phyloP scores from a whole-genome alignment of 2,888 invertebrate species.

The Torymus texanus region DNA sequence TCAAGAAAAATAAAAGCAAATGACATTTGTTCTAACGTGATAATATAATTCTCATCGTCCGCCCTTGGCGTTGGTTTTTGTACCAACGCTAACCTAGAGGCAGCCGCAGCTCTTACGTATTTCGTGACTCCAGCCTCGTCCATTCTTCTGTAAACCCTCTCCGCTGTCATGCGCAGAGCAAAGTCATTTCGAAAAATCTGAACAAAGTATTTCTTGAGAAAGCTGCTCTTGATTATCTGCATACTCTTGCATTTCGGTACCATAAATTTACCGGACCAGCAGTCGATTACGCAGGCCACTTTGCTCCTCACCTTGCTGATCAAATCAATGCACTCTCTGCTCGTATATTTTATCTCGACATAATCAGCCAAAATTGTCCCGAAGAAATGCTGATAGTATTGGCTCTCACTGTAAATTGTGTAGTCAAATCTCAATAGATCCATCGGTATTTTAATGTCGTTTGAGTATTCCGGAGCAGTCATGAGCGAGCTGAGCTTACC shows the following conservation, averaged over 20 bases:
- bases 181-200: constrained; percentile 7
- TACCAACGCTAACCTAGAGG: no score
- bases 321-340: no score
- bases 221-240: not conserved
- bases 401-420: constrained; percentile 8
- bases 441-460: not conserved
- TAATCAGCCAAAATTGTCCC: not conserved
- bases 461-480: constrained; percentile 23
- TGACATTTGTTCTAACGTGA: not conserved
- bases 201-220: constrained; percentile 4
- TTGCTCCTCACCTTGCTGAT: not conserved
- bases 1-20: constrained; percentile 6
- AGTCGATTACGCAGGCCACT: constrained; percentile 13
- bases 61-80: no score
- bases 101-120: no score
- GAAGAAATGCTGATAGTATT: constrained; percentile 14
- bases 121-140: no score
- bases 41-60: not conserved
- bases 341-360: not conserved
- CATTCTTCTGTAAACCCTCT: not conserved
- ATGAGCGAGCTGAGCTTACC: constrained; percentile 13
- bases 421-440: constrained; percentile 16
- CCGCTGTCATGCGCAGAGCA: not conserved
- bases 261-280: not conserved
- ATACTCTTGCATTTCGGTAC: not conserved